Conservation (phyloP, 2,888 invertebrate genomes). For the Mimas tiliae region DNA sequence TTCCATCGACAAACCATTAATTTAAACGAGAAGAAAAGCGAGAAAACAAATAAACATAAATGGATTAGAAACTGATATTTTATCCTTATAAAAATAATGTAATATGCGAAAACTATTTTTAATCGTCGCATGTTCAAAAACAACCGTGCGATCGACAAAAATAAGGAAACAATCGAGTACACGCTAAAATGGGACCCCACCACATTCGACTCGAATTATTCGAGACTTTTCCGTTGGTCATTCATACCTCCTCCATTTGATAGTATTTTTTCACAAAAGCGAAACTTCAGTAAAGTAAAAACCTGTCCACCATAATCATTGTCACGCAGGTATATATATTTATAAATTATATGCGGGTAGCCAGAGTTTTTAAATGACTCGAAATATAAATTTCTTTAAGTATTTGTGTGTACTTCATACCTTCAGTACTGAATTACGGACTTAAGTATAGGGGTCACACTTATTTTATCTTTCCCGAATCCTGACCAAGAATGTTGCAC, state of each 20-base stretch:
- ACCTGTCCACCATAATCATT: neutral
- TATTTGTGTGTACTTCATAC: neutral
- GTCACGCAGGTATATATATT: neutral
- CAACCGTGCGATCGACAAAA: neutral
- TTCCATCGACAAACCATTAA: too few species aligned
- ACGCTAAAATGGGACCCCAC: neutral
- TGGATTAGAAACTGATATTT: neutral
- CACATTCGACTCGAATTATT: too few species aligned
- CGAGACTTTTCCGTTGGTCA: conserved; percentile 5
- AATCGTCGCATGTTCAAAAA: neutral
- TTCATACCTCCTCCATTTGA: neutral
- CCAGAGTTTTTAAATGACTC: neutral
- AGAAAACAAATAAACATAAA: neutral
- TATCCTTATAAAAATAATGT: neutral
- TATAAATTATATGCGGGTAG: neutral
- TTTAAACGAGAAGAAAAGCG: too few species aligned
- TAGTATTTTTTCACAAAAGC: neutral
- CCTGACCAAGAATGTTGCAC: too few species aligned
- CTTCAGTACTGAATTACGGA: neutral
- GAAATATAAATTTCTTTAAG: neutral
- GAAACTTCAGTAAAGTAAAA: neutral
- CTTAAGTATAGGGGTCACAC: neutral
- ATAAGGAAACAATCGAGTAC: conserved; percentile 12
- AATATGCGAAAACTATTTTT: neutral
- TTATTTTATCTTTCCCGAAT: too few species aligned